A percentile compares a stretch with the other conserved stretches of the same genome.
Conservation (phyloP, 2,113 vertebrate species). For the Podarcis raffonei region DNA sequence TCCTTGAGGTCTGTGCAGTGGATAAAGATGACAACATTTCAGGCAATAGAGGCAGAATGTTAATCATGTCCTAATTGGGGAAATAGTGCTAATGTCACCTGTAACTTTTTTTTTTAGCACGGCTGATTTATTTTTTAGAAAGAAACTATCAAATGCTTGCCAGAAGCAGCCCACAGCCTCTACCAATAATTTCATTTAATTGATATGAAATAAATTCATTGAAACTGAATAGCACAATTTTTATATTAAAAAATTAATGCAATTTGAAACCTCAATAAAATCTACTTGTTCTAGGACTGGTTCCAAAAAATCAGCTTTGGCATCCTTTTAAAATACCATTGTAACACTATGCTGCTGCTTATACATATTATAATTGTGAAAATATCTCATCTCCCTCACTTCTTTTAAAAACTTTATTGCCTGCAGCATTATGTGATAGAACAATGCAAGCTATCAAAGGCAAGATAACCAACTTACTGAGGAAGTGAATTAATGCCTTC, state of each 20-base stretch:
- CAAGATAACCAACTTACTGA: conserved; percentile 66
- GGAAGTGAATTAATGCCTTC: conserved; percentile 67
- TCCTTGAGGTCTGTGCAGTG: not conserved
- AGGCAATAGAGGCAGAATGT: not conserved
- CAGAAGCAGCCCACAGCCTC: conserved; percentile 32
- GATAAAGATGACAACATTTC: conserved; percentile 3
- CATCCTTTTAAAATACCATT: conserved; percentile 45
- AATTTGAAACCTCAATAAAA: conserved; percentile 54
- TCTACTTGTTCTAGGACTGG: conserved; percentile 35
- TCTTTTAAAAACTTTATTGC: conserved; percentile 33
- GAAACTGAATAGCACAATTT: conserved; percentile 45
- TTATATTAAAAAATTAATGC: conserved; percentile 48
- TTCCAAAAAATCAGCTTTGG: conserved; percentile 40
- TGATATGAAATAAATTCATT: conserved; percentile 58
- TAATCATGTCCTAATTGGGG: conserved; percentile 8
- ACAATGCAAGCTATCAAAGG: conserved; percentile 61
- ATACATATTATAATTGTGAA: conserved; percentile 42
- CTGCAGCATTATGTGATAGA: conserved; percentile 40
- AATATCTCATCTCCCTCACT: conserved; percentile 13
- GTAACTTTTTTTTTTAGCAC: conserved; percentile 7
- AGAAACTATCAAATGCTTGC: conserved; percentile 19
- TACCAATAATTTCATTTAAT: conserved; percentile 48
- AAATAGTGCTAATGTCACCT: conserved; percentile 9
- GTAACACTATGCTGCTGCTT: conserved; percentile 37
- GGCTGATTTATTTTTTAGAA: not conserved